Percentiles rank a stretch among this genome's conserved stretches.
phyloP scores from a whole-genome alignment of 1,140 invertebrate genomes.

The Zaprionus tsacasi region DNA sequence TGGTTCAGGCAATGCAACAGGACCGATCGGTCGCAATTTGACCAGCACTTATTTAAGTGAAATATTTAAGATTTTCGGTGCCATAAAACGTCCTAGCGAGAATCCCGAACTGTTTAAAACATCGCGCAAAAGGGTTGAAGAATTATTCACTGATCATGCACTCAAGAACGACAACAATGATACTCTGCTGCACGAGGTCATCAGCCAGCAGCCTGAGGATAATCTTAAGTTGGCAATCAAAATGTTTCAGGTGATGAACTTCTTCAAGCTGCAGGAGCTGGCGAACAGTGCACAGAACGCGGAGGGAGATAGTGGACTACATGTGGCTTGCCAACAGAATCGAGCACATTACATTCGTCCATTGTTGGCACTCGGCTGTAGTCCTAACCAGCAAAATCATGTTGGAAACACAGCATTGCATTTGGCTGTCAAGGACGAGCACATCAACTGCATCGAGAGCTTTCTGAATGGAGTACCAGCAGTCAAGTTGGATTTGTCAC shows the following conservation, averaged over 20 bases:
- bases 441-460: constrained; percentile 63
- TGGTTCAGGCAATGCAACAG: not conserved
- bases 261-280: constrained; percentile 70
- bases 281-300: constrained; percentile 61
- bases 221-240: constrained; percentile 63
- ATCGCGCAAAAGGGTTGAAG: constrained; percentile 39
- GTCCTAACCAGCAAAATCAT: constrained; percentile 85
- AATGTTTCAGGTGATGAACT: constrained; percentile 62
- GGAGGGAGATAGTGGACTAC: constrained; percentile 84
- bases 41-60: constrained; percentile 48
- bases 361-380: constrained; percentile 84
- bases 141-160: constrained; percentile 61
- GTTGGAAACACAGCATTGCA: constrained; percentile 85
- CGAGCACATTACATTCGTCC: constrained; percentile 79
- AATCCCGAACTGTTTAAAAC: not conserved
- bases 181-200: constrained; percentile 73
- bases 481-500: constrained; percentile 63
- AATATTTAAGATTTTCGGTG: constrained; percentile 66
- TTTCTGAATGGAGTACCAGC: constrained; percentile 56
- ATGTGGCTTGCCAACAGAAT: constrained; percentile 85
- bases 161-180: constrained; percentile 66
- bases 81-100: constrained; percentile 23
- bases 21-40: not conserved
- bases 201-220: constrained; percentile 63
- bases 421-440: constrained; percentile 84